A percentile compares a stretch with the other conserved stretches of the same genome.
Conservation (phyloP, 1,140 invertebrate genomes). For the Antheraea pernyi region DNA sequence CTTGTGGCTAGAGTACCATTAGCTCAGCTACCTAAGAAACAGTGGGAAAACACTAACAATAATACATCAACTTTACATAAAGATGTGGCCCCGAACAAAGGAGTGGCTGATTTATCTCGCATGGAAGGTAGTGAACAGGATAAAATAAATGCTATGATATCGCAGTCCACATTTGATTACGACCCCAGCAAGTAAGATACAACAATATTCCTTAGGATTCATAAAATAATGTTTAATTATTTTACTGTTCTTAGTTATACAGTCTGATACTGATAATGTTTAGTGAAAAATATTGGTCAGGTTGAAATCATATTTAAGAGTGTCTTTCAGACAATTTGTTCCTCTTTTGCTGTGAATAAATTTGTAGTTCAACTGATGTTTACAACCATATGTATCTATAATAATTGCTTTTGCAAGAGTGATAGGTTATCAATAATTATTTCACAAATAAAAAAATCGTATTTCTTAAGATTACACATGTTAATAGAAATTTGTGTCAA, state of each 20-base stretch:
- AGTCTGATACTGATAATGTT: too few species aligned
- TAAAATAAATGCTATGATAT: slow-evolving; percentile 98
- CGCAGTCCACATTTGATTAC: slow-evolving; percentile 97
- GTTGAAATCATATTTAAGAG: too few species aligned
- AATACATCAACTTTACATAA: slow-evolving; percentile 57
- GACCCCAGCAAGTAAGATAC: slow-evolving; percentile 94
- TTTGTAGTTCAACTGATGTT: too few species aligned
- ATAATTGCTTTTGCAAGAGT: too few species aligned
- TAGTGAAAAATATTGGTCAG: too few species aligned
- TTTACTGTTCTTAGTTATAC: background rate
- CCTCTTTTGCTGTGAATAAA: too few species aligned
- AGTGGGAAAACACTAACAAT: slow-evolving; percentile 82
- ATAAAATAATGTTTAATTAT: slow-evolving; percentile 8
- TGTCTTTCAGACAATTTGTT: too few species aligned
- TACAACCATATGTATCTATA: too few species aligned
- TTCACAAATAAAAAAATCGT: too few species aligned
- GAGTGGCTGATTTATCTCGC: slow-evolving; percentile 89
- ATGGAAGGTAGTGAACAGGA: slow-evolving; percentile 97
- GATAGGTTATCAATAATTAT: too few species aligned
- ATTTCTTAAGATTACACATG: too few species aligned
- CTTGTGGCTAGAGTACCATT: slow-evolving; percentile 95
- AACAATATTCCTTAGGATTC: slow-evolving; percentile 10
- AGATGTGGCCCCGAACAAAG: slow-evolving; percentile 80
- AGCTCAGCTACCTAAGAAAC: slow-evolving; percentile 85
- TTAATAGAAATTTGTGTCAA: too few species aligned